Base-by-base conservation (phyloP, 2,888 invertebrate genomes). In the Dione vanillae region DNA sequence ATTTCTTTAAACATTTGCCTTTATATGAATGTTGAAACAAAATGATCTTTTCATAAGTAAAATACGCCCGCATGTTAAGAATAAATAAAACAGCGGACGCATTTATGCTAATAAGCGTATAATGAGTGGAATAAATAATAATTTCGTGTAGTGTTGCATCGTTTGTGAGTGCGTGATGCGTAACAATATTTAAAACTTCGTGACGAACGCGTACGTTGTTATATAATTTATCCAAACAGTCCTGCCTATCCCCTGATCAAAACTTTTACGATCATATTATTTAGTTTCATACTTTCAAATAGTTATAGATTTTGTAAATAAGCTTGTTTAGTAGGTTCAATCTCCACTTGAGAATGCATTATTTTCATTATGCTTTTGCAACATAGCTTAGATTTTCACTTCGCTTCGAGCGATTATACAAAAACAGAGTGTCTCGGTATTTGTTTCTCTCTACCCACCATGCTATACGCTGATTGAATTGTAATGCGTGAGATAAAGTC, bases 51-150 rank as follows among this genome's bases (percentile, higher is more conserved):
- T 64, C 16, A 40, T 37, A 2, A 2, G 16, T 56, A 7, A 43
- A 8, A 14, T 40, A 49, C 49, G 0, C 47, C 49, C 40, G 49
- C 64, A 58, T 58, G 56, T 70, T 51, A 20, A 64, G 56, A 72
- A 84, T 86, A 85, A 87, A 88, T 88, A 85, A 86, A 84, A 81
- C 83, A 85, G 84, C 71, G 78, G 78, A 72, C 78, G 80, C 80
- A 80, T 87, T 85, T 83, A 88, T 86, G 85, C 78, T 87, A 89
- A 90, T 91, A 84, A 88, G 80, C 81, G 80, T 80, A 82, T 88
- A 89, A 90, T 87, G 86, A 89, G 84, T 78, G 81, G 82, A 82
- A 82, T 83, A 83, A 83, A 82, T 83, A 83, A 85, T 85, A 85
- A 85, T 88, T 85, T 85, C 75, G 77, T 77, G 76, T 71, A 74